Base-by-base conservation (phyloP, 2,113 vertebrate genomes). In the Synodontis membranacea region DNA sequence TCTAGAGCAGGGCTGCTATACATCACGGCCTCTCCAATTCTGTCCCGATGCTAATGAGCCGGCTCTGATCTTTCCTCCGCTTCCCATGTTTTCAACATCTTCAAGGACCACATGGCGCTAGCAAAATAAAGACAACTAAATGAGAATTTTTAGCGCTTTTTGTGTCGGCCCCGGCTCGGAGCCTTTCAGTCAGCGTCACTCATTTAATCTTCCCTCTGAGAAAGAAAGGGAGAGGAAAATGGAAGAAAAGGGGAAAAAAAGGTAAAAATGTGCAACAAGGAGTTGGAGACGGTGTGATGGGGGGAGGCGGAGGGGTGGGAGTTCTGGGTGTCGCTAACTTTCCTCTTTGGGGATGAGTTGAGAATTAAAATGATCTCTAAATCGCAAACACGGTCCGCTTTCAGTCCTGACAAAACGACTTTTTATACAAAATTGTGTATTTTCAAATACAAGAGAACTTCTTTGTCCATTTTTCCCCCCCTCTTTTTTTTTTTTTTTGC, bases 71-170 rank as follows among this genome's bases (percentile, higher is more conserved):
- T 97, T 96, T 97, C 97, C 96, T 95, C 94, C 92, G 97, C 97
- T 97, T 97, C 97, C 97, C 97, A 95, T 97, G 97, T 98, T 98
- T 97, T 97, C 96, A 97, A 96, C 97, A 97, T 97, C 98, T 98
- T 98, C 97, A 98, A 99, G 97, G 97, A 98, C 97, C 98, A 96
- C 97, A 98, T 99, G 97, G 97, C 91, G 97, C 96, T 97, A 95
- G 95, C 96, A 96, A 97, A 97, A 98, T 97, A 97, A 98, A 97
- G 97, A 99, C 98, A 97, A 97, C 96, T 97, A 99, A 98, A 98
- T 98, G 97, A 98, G 97, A 97, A 98, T 98, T 97, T 97, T 95
- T 94, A 97, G 96, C 95, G 95, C 96, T 97, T 97, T 97, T 97
- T 96, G 95, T 94, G 96, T 96, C 96, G 95, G 92, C 94, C 94